Conservation (phyloP, 2,888 invertebrate species). For the Pherbina coryleti region DNA sequence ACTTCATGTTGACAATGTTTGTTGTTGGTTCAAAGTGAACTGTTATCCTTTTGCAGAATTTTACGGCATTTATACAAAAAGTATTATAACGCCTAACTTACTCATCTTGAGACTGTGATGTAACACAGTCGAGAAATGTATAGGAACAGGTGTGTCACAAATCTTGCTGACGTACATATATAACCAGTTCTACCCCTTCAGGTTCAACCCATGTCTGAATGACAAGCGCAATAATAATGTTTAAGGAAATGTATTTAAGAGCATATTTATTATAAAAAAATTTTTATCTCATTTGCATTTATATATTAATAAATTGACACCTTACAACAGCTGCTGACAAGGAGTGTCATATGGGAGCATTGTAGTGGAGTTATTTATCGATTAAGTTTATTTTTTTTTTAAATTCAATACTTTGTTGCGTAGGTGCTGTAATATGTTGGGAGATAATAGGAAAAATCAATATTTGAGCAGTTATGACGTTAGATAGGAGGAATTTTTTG, state of each 20-base stretch:
- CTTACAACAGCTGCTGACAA: too few relatives aligned
- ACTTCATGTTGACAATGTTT: conserved; percentile 40
- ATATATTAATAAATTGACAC: too few relatives aligned
- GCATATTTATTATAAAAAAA: not conserved
- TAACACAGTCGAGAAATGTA: not conserved
- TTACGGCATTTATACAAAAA: not conserved
- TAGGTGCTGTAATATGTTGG: too few relatives aligned
- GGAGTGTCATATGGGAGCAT: too few relatives aligned
- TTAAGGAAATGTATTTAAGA: not conserved
- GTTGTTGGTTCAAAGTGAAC: not conserved
- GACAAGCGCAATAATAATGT: not conserved
- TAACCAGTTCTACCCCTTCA: conserved; percentile 5
- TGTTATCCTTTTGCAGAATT: conserved; percentile 37
- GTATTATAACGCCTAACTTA: not conserved
- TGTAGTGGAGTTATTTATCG: too few relatives aligned
- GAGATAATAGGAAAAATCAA: not conserved
- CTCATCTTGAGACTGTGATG: not conserved
- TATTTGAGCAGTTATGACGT: not conserved
- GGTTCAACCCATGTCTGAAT: not conserved
- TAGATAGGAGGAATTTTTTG: too few relatives aligned
- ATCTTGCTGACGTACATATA: not conserved
- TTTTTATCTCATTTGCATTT: too few relatives aligned
- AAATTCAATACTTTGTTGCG: too few relatives aligned
- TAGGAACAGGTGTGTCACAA: not conserved
- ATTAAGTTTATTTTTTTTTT: too few relatives aligned